A percentile compares a stretch with the other conserved stretches of the same genome.
phyloP scores from a whole-genome alignment of 2,888 invertebrate species.

The Drosophila paramelanica region DNA sequence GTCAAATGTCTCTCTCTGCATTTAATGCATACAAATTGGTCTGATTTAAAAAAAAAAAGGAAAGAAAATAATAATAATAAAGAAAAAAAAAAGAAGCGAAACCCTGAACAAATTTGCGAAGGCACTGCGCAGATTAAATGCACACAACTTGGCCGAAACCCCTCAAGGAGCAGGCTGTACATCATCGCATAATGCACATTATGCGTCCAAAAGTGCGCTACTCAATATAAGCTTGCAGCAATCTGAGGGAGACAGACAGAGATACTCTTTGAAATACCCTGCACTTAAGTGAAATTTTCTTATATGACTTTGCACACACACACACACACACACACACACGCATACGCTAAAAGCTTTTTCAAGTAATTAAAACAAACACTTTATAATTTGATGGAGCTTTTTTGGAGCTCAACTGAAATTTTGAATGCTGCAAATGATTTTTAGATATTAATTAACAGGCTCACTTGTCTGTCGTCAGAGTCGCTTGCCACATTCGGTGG shows the following conservation, averaged over 20 bases:
- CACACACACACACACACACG: neutral
- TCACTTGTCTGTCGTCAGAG: conserved; percentile 23
- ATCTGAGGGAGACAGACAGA: neutral
- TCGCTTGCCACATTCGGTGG: conserved; percentile 20
- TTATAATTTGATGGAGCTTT: neutral
- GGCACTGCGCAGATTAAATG: conserved; percentile 57
- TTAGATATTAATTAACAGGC: conserved; percentile 18
- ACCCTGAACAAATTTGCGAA: conserved; percentile 59
- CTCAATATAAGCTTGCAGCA: conserved; percentile 33
- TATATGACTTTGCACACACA: conserved; percentile 6
- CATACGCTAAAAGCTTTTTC: conserved; percentile 8
- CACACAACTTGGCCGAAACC: conserved; percentile 28
- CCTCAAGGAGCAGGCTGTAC: conserved; percentile 24
- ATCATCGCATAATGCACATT: conserved; percentile 42
- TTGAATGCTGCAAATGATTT: conserved; percentile 13
- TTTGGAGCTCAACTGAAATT: conserved; percentile 1
- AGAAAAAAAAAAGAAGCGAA: conserved; percentile 20
- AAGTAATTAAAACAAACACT: neutral
- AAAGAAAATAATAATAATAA: conserved; percentile 20
- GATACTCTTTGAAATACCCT: neutral
- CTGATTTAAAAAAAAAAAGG: conserved; percentile 55
- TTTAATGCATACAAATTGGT: conserved; percentile 80
- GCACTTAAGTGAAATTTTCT: neutral
- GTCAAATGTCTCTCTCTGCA: conserved; percentile 65
- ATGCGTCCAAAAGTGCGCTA: conserved; percentile 49